Evolutionary conservation across 2,113 vertebrate species (phyloP), one percentile per base, ranked within the genome.

Genomic region (Lepus europaeus): DNA sequence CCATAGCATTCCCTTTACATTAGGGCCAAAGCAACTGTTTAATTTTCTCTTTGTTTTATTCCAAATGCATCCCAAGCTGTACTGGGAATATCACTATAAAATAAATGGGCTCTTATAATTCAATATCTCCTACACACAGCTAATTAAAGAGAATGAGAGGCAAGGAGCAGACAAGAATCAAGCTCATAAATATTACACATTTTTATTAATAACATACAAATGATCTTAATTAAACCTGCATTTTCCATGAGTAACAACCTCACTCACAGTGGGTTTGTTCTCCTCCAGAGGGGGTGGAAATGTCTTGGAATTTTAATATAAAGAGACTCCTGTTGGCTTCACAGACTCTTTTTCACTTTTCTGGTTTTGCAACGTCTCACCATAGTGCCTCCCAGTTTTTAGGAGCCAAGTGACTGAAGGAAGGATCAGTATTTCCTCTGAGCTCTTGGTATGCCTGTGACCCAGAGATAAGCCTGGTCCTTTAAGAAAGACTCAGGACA

Each of bases 121-220:
- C 94, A 97, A 87, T 39, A 78, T 92, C 96, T 96, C 94, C 94
- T 91, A 95, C 93, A 91, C 88, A 89, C 63, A 88, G 96, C 89
- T 93, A 87, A 97, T 97, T 97, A 97, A 96, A 87, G 27, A 91
- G 92, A 92, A 90, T 23, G 56, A 95, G 95, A 89, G 39, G 63
- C 94, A 94, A 91, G 94, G 39, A 73, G 22, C 76, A 94, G 95
- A 70, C 92, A 91, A 94, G 95, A 91, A 93, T 56, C 76, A 89
- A 76, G 79, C 89, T 97, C 96, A 95, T 97, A 97, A 93, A 96
- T 97, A 96, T 78, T 91, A 79, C 25, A 93, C 12, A 33, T 93
- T 97, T 96, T 97, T 94, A 95, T 95, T 97, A 95, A 96, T 95
- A 97, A 95, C 87, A 70, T 92, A 96, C 92, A 97, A 94, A 96